Evolutionary conservation across 2,797 vertebrate species (phyloP), one percentile per base, ranked within the genome.

Genomic region (Triplophysa bombifrons): DNA sequence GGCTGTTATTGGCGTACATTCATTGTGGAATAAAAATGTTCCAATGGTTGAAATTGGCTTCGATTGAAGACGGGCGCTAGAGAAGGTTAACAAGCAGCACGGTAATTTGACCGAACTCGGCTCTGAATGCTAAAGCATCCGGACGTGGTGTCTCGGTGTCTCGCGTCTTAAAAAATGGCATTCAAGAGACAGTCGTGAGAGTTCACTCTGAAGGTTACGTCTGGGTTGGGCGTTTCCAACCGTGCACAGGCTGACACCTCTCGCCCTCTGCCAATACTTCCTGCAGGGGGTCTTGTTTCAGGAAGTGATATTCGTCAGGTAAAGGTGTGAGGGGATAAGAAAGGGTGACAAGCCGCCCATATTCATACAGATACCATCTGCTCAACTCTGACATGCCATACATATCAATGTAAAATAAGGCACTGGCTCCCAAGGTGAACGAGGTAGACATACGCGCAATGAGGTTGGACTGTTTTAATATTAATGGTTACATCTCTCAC

Each of bases 291-390:
- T 76, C 82, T 63, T 63, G 70, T 79, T 77, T 73, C 67, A 76
- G 76, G 71, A 77, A 78, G 77, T 78, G 53, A 80, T 72, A 72
- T 80, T 78, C 68, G 74, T 82, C 61, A 72, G 73, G 73, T 79
- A 82, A 82, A 75, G 84, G 80, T 86, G 80, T 83, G 66, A 63
- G 61, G 73, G 71, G 70, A 72, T 76, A 80, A 68, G 61, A 76
- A 84, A 82, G 72, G 78, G 80, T 81, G 80, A 83, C 66, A 61
- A 79, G 69, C 53, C 25, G 55, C 72, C 80, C 80, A 64, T 82
- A 76, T 82, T 86, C 78, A 73, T 86, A 83, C 85, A 81, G 85
- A 84, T 76, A 86, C 82, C 86, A 87, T 85, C 83, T 86, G 86
- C 85, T 87, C 78, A 78, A 80, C 74, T 63, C 64, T 78, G 82